Conservation (phyloP, 2,797 vertebrate genomes). For the Saxicola maurus region DNA sequence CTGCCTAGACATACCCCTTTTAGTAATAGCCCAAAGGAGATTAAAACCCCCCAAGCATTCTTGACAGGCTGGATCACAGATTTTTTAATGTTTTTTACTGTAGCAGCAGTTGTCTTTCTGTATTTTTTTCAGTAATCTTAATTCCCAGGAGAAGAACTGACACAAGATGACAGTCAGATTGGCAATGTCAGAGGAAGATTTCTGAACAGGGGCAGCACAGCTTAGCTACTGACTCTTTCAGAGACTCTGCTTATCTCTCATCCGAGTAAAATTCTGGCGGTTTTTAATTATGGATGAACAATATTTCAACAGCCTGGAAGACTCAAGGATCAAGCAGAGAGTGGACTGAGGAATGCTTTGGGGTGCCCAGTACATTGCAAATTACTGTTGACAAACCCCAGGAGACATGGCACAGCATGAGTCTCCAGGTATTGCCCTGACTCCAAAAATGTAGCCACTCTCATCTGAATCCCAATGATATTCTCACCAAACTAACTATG, state of each 20-base stretch:
- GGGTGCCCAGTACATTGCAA: not conserved
- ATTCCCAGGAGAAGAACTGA: not conserved
- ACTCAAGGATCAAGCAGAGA: not conserved
- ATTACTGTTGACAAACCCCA: constrained; percentile 9
- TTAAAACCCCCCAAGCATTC: not conserved
- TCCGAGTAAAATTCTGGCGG: constrained; percentile 22
- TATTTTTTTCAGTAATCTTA: constrained; percentile 11
- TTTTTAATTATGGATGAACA: constrained; percentile 39
- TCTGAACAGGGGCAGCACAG: not conserved
- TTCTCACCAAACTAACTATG: not conserved
- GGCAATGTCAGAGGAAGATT: constrained; percentile 23
- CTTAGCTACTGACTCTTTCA: not conserved
- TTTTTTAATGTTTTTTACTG: not conserved
- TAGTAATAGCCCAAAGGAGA: not conserved
- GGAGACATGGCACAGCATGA: not conserved
- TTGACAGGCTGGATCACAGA: not conserved
- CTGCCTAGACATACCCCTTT: not conserved
- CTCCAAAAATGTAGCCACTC: not conserved
- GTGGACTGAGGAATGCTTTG: not conserved
- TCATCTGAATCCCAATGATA: not conserved
- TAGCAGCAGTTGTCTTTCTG: not conserved
- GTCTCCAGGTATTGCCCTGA: not conserved
- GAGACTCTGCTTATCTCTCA: constrained; percentile 16
- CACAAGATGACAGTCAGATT: constrained; percentile 27
- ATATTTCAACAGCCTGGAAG: constrained; percentile 33